phyloP scores from a whole-genome alignment of 2,888 invertebrate genomes.

The Drosophila macrospina region DNA sequence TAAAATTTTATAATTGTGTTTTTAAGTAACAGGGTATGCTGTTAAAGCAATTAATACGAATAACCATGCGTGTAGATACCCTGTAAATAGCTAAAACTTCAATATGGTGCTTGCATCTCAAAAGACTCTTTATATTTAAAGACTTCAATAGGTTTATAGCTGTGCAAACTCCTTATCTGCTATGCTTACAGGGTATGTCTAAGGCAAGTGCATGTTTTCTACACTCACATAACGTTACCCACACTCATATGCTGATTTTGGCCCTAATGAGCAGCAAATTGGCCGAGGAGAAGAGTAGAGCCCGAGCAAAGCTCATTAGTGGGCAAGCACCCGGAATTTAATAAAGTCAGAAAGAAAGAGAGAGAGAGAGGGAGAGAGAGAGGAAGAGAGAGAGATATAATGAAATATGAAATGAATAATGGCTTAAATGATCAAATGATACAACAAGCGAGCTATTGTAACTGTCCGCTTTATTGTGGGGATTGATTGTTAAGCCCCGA shows the following conservation, averaged over 20 bases:
- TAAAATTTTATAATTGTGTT: too few relatives aligned
- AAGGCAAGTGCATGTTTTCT: constrained; percentile 32
- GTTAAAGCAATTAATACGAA: too few relatives aligned
- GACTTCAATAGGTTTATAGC: neutral
- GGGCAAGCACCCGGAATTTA: constrained; percentile 18
- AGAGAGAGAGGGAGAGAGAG: neutral
- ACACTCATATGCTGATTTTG: constrained; percentile 54
- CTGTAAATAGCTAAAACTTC: too few relatives aligned
- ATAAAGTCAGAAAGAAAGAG: constrained; percentile 8
- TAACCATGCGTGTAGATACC: too few relatives aligned
- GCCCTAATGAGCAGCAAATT: constrained; percentile 54
- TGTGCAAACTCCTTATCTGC: neutral
- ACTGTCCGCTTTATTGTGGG: constrained; percentile 1
- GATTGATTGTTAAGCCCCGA: constrained; percentile 13
- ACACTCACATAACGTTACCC: neutral
- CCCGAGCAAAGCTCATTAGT: constrained; percentile 32
- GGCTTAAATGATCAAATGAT: constrained; percentile 11
- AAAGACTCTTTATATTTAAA: too few relatives aligned
- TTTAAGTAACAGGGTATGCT: too few relatives aligned
- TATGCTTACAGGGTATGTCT: constrained; percentile 8
- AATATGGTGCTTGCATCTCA: too few relatives aligned
- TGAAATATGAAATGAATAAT: constrained; percentile 20
- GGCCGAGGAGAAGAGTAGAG: constrained; percentile 16
- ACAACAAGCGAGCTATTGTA: constrained; percentile 10
- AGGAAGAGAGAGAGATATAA: constrained; percentile 3